Base-by-base conservation (phyloP, 2,797 vertebrate genomes). In the Myotis myotis region DNA sequence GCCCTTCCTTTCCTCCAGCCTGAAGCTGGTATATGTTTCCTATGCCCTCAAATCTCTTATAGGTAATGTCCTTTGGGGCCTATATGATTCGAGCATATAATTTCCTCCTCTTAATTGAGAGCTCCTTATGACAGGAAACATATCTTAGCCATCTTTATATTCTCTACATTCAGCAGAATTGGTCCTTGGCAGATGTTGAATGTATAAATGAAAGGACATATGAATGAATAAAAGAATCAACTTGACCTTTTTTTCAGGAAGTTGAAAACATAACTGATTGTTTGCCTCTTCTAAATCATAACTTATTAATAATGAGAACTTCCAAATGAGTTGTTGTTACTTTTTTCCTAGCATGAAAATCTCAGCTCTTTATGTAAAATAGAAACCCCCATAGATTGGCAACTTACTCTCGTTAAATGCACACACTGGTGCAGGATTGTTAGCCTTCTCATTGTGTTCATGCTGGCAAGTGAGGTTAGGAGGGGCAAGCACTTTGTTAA, bases 401-500 rank as follows among this genome's bases (percentile, higher is more conserved):
- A 86, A 12, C 70, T 41, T 44, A 71, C 12, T 51, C 57, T 38
- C 0, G 0, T 62, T 55, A 83, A 68, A 22, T 53, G 25, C n/a
- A 68, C 12, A 28, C 20, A 20, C 30, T 74, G 6, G 17, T n/a
- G 6, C 0, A 5, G 8, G 33, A 66, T 19, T 9, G 44, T 62
- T 22, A 62, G 28, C 19, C 28, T 44, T 72, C 79, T 84, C 68
- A 70, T 13, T 94, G 76, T 68, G 8, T 55, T 70, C 19, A 23
- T 25, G 15, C 30, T 10, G 8, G 68, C 25, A 93, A 84, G 12
- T 11, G 68, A 90, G 70, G 23, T 90, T n/a, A 57, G 53, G 38
- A 89, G 71, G 75, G 96, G 30, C 68, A 85, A 97, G 23, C 74
- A 57, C 53, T 60, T 41, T 71, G 87, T n/a, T 12, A 89, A 96